Percentiles rank a stretch among this genome's conserved stretches.
phyloP scores from a whole-genome alignment of 2,888 invertebrate genomes.

The Hermaeophaga mercurialis region DNA sequence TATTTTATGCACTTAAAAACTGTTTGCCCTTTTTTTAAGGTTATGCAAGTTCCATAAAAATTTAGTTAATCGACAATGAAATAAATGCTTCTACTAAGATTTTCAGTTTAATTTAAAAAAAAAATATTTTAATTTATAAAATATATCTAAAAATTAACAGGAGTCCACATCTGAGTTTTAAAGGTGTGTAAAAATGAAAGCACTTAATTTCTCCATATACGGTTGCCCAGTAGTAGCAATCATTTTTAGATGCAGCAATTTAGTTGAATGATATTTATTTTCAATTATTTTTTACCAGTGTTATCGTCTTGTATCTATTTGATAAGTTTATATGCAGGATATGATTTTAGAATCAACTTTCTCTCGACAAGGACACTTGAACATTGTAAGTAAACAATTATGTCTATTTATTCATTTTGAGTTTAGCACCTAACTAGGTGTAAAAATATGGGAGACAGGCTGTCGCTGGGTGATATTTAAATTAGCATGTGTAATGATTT shows the following conservation, averaged over 20 bases:
- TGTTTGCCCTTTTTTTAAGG: too few species aligned
- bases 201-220: neutral
- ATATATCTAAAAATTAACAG: too few species aligned
- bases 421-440: constrained; percentile 5
- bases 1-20: too few species aligned
- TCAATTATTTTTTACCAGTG: neutral
- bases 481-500: too few species aligned
- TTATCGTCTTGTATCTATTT: neutral
- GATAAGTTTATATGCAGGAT: neutral
- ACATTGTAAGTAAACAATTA: constrained; percentile 7
- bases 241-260: neutral
- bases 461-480: constrained; percentile 5
- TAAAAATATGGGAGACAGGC: constrained; percentile 10
- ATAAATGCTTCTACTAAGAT: too few species aligned
- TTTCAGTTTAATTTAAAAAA: too few species aligned
- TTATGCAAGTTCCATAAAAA: too few species aligned
- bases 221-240: neutral
- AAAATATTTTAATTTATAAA: too few species aligned
- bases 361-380: constrained; percentile 3
- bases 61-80: too few species aligned
- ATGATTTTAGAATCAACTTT: constrained; percentile 1
- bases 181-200: neutral
- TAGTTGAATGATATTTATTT: neutral
- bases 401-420: constrained; percentile 4
- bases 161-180: too few species aligned